These are phyloP conservation scores for Myotis yumanensis DNA, from an alignment of 2,113 vertebrate genomes.

Conservation along the genomic window DNA sequence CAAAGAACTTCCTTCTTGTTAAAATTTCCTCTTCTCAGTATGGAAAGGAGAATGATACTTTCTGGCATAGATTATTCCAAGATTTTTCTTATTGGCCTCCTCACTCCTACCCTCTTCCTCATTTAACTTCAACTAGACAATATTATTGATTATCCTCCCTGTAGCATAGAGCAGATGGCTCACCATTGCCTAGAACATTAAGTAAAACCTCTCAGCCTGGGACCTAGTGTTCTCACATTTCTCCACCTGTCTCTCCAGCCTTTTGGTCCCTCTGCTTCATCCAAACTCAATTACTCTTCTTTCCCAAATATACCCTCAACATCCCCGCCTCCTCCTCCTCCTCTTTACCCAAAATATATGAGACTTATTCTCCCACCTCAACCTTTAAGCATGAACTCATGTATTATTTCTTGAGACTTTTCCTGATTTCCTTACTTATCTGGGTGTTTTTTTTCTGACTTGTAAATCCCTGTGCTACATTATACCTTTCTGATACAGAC, in stretches of 20 bases:
- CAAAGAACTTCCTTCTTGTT: neutral
- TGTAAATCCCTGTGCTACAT: neutral
- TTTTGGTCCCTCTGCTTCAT: neutral
- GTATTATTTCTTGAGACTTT: neutral
- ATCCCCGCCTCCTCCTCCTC: neutral
- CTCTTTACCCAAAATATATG: neutral
- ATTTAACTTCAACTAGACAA: neutral
- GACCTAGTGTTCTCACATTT: neutral
- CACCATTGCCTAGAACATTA: too few relatives aligned
- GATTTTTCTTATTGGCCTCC: neutral
- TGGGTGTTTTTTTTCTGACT: neutral
- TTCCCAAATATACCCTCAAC: neutral
- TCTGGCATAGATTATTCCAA: neutral
- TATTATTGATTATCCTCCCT: neutral
- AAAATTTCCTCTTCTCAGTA: neutral
- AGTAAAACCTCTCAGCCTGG: neutral
- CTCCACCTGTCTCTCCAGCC: rapidly evolving
- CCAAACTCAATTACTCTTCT: neutral
- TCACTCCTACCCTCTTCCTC: neutral
- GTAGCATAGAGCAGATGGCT: neutral
- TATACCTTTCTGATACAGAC: neutral
- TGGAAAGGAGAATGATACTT: neutral
- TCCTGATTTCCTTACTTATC: neutral
- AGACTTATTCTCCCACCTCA: neutral
- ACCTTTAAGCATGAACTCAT: neutral